A percentile compares a stretch with the other conserved stretches of the same genome.
Conservation (phyloP, 2,113 vertebrate species). For the Casuarius casuarius region DNA sequence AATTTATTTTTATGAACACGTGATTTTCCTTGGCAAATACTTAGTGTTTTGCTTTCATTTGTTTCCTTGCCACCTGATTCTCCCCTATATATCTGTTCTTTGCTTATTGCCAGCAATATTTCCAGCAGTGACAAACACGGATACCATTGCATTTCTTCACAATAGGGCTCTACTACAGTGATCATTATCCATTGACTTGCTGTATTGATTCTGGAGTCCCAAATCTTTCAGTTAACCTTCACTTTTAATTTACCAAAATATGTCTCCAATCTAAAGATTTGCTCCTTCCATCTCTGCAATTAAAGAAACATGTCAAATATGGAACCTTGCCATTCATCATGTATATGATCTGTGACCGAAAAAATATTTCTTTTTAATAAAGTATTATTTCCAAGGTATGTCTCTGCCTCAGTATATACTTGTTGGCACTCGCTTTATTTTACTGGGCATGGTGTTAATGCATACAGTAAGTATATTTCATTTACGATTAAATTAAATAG, state of each 20-base stretch:
- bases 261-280: slow-evolving; percentile 21
- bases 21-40: background rate
- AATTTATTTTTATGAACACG: background rate
- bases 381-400: slow-evolving; percentile 6
- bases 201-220: slow-evolving; percentile 30
- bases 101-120: background rate
- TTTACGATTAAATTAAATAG: slow-evolving; percentile 32
- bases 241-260: slow-evolving; percentile 40
- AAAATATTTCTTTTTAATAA: background rate
- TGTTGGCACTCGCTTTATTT: background rate
- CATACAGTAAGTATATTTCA: background rate
- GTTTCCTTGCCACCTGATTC: background rate
- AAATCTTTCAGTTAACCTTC: slow-evolving; percentile 44
- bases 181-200: slow-evolving; percentile 10
- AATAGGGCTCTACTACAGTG: background rate
- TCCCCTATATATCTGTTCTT: background rate
- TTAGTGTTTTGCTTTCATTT: background rate
- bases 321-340: background rate
- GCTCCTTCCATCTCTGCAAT: background rate
- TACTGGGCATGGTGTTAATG: background rate
- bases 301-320: background rate
- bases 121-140: slow-evolving; percentile 35
- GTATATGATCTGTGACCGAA: background rate
- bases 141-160: slow-evolving; percentile 14
- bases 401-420: background rate